Percentiles rank a stretch among this genome's conserved stretches.
These are phyloP conservation scores for Thereva nobilitata DNA, from an alignment of 2,888 invertebrate species.

Conservation along the genomic window DNA sequence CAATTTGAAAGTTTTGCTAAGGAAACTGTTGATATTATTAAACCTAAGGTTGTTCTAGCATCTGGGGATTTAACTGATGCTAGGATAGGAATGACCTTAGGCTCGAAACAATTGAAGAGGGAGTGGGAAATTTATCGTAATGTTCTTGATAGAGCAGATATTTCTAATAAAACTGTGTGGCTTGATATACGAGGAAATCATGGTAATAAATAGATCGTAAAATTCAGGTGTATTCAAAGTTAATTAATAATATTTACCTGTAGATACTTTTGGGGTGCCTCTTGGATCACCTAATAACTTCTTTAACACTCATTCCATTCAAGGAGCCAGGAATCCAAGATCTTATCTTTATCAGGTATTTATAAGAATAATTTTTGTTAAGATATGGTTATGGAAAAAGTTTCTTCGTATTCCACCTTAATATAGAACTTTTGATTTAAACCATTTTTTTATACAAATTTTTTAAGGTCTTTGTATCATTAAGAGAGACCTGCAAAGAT, in stretches of 20 bases:
- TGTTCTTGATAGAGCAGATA: slow-evolving; percentile 68
- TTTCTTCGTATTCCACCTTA: background rate
- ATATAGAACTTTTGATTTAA: too few species aligned
- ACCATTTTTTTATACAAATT: too few species aligned
- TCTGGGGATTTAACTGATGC: slow-evolving; percentile 91
- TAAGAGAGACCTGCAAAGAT: too few species aligned
- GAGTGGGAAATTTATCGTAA: slow-evolving; percentile 83
- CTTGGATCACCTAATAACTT: slow-evolving; percentile 73
- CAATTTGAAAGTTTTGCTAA: slow-evolving; percentile 82
- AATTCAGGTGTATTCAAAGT: slow-evolving; percentile 20
- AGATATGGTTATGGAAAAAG: background rate
- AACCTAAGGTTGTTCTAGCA: slow-evolving; percentile 77
- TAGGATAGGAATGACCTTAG: slow-evolving; percentile 75
- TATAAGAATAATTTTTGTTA: background rate
- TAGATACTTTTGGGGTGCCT: slow-evolving; percentile 88
- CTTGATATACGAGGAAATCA: slow-evolving; percentile 91
- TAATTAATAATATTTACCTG: slow-evolving; percentile 49
- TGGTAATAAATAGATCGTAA: slow-evolving; percentile 53
- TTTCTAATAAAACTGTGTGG: slow-evolving; percentile 75
- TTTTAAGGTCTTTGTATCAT: too few species aligned
- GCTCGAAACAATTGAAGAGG: slow-evolving; percentile 76
- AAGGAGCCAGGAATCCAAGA: slow-evolving; percentile 69
- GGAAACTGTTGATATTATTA: slow-evolving; percentile 70
- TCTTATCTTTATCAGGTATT: slow-evolving; percentile 72
- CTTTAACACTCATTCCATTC: slow-evolving; percentile 77